A percentile compares a stretch with the other conserved stretches of the same genome.
Conservation (phyloP, 2,888 invertebrate genomes). For the Zaprionus bogoriensis region DNA sequence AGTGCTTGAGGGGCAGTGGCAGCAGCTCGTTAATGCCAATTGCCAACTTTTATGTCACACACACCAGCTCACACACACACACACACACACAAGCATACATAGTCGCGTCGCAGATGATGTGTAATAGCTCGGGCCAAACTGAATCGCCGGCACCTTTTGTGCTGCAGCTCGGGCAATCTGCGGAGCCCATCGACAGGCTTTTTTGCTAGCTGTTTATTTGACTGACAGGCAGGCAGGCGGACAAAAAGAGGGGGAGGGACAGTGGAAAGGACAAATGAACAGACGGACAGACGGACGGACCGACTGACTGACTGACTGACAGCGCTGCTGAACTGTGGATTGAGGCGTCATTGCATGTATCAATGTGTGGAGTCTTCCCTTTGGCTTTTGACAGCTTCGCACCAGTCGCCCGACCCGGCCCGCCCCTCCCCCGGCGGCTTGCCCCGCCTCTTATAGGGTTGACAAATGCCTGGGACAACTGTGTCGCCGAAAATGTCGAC, state of each 20-base stretch:
- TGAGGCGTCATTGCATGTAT: conserved; percentile 45
- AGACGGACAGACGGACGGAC: conserved; percentile 38
- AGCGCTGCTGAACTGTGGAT: conserved; percentile 9
- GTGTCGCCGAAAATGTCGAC: conserved; percentile 53
- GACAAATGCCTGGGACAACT: conserved; percentile 59
- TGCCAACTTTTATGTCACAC: conserved; percentile 31
- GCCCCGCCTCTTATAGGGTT: conserved; percentile 35
- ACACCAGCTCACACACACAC: background rate
- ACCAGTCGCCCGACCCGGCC: background rate
- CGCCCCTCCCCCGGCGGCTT: background rate
- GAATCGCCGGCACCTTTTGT: conserved; percentile 4
- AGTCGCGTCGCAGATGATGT: conserved; percentile 21
- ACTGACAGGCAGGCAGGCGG: conserved; percentile 39
- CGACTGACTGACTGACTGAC: conserved; percentile 26
- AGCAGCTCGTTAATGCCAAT: conserved; percentile 56
- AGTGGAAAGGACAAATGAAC: too few species aligned
- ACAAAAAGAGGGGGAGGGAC: background rate
- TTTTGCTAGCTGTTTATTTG: conserved; percentile 52
- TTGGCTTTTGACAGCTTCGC: conserved; percentile 47
- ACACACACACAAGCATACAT: conserved; percentile 1
- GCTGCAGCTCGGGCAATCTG: conserved; percentile 18
- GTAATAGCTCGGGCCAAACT: conserved; percentile 18
- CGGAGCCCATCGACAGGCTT: conserved; percentile 29
- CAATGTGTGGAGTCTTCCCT: conserved; percentile 38
- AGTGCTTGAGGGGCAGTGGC: background rate